Percentiles rank a stretch among this genome's conserved stretches.
Evolutionary conservation across 2,888 invertebrate species (phyloP).

Genomic region (Rhagonycha fulva): DNA sequence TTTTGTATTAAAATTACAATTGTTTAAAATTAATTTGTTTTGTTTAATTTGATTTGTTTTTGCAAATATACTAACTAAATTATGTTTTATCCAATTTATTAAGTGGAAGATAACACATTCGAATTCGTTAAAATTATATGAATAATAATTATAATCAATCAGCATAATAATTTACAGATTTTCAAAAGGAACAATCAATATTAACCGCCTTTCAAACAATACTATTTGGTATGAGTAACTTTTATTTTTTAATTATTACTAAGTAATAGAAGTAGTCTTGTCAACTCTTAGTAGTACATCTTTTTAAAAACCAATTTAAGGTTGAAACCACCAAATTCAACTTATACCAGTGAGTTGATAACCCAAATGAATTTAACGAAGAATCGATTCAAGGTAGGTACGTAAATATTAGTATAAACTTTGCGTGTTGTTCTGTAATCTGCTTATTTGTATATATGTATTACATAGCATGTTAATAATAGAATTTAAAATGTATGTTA

Average conservation of each 20-base stretch:
- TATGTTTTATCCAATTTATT: not conserved
- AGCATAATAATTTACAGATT: not conserved
- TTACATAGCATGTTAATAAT: not conserved
- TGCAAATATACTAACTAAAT: no score
- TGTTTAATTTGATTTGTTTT: no score
- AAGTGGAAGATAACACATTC: not conserved
- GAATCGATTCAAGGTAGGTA: conserved; percentile 51
- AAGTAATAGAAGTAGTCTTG: not conserved
- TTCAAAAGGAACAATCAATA: not conserved
- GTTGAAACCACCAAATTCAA: conserved; percentile 48
- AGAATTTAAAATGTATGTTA: not conserved
- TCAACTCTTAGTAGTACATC: not conserved
- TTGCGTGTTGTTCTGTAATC: not conserved
- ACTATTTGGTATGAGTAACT: not conserved
- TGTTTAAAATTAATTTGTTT: no score
- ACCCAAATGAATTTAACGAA: conserved; percentile 60
- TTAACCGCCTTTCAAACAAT: not conserved
- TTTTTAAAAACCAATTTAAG: conserved; percentile 40
- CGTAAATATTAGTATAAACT: not conserved
- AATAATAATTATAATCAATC: no score
- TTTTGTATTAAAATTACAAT: no score
- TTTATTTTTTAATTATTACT: not conserved
- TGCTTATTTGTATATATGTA: not conserved
- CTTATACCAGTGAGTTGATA: conserved; percentile 59
- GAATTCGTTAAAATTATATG: not conserved